Percentiles rank a stretch among this genome's conserved stretches.
Evolutionary conservation across 2,888 invertebrate species (phyloP).

Genomic region (Epirrita christyi): DNA sequence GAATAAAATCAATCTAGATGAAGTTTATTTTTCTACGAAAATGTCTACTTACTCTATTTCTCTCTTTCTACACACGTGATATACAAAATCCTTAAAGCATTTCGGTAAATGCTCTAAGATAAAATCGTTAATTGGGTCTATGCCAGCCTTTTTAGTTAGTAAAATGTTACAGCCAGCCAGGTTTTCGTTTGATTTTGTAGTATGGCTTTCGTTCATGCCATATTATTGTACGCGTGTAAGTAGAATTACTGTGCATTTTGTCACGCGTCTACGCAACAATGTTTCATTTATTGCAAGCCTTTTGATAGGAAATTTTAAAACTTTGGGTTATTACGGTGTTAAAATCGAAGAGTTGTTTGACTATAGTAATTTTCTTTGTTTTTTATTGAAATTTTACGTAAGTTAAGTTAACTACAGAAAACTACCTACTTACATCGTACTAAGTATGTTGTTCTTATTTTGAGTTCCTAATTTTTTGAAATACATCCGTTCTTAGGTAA

Average conservation of each 20-base stretch:
- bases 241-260: constrained; percentile 2
- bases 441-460: too few species aligned
- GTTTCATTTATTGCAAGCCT: constrained; percentile 4
- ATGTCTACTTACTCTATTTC: background rate
- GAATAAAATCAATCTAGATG: constrained; percentile 10
- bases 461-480: too few species aligned
- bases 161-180: too few species aligned
- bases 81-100: too few species aligned
- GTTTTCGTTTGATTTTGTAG: too few species aligned
- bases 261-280: constrained; percentile 15
- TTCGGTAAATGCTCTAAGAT: too few species aligned
- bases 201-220: too few species aligned
- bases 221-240: background rate
- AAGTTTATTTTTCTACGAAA: background rate
- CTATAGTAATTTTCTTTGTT: constrained; percentile 10
- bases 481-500: too few species aligned
- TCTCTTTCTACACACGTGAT: background rate
- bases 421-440: too few species aligned
- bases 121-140: background rate
- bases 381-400: too few species aligned
- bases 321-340: constrained; percentile 6
- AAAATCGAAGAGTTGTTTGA: constrained; percentile 16
- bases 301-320: constrained; percentile 13
- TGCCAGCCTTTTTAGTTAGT: too few species aligned
- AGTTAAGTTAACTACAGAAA: too few species aligned